Conservation (phyloP, 2,888 invertebrate species). For the Chaitophorus viminalis region DNA sequence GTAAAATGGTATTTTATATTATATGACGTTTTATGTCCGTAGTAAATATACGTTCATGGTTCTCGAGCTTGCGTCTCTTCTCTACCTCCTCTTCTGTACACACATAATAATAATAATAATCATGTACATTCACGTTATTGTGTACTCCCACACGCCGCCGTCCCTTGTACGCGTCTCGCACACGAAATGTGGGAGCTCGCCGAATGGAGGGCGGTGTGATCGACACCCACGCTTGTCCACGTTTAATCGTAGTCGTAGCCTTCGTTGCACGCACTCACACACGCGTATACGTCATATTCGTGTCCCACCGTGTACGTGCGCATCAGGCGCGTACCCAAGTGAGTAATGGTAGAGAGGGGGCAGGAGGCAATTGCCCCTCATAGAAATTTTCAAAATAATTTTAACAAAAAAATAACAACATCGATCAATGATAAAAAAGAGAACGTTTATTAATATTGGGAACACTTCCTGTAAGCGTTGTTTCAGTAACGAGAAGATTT, state of each 20-base stretch:
- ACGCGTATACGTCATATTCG: not conserved
- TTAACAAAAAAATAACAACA: too few species aligned
- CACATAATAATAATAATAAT: not conserved
- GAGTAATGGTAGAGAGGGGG: too few species aligned
- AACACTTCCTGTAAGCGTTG: too few species aligned
- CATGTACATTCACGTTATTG: not conserved
- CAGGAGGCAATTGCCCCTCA: too few species aligned
- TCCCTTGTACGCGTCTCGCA: not conserved
- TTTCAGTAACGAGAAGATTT: too few species aligned
- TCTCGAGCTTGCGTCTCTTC: not conserved
- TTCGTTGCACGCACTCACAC: not conserved
- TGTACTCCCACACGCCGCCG: constrained; percentile 4
- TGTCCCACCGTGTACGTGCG: not conserved
- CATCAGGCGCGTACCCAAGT: too few species aligned
- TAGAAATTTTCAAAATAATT: too few species aligned
- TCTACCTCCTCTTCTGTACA: not conserved
- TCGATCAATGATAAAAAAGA: too few species aligned
- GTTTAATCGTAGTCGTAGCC: too few species aligned
- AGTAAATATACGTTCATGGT: not conserved
- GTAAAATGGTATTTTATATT: too few species aligned
- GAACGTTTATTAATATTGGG: too few species aligned
- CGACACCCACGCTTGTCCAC: constrained; percentile 26
- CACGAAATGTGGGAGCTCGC: constrained; percentile 20
- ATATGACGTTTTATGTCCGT: too few species aligned
- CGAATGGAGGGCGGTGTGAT: not conserved